Base-by-base conservation (phyloP, 1,140 invertebrate species). In the Drosophila seguyi region DNA sequence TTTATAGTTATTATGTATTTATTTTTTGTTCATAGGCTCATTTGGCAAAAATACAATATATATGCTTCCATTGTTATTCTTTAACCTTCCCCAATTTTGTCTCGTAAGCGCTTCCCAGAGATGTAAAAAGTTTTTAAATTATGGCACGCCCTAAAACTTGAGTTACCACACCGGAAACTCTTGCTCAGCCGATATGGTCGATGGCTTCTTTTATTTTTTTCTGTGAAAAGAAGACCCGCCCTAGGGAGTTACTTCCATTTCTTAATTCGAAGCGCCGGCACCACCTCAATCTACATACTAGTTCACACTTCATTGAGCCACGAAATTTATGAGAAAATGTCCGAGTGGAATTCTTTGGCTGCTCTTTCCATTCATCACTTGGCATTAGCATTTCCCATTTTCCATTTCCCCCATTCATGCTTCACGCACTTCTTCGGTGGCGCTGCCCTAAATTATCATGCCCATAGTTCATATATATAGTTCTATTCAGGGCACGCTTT, bases 401-500 rank as follows among this genome's bases (percentile, higher is more conserved):
- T 14, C 34, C 44, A 66, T 50, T 34, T 38, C n/a, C 34, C 63
- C 58, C 63, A 74, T 67, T 66, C 68, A 86, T 61, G 47, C 53
- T 78, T 59, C 53, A 66, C 65, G 71, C 63, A 75, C 56, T 74
- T 77, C 34, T 81, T 52, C 61, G 42, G 47, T 29, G 38, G 53
- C 67, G 25, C 63, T 84, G 81, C 72, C 76, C 68, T 74, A 85
- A 81, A 75, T 73, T 67, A 73, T 69, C 38, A 61, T 47, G 44
- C 25, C 22, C 36, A 34, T 69, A 44, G 44, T 57, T 41, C 52
- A 65, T n/a, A n/a, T n/a, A n/a, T n/a, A n/a, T 66, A 74, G 66
- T 81, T 66, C 67, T 63, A 86, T 82, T 87, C 79, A 42, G 83
- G 62, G 83, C 83, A 87, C 83, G 83, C 83, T 78, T 47, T 52